Percentiles rank a stretch among this genome's conserved stretches.
phyloP scores from a whole-genome alignment of 2,888 invertebrate species.

The Lasioglossum vierecki region DNA sequence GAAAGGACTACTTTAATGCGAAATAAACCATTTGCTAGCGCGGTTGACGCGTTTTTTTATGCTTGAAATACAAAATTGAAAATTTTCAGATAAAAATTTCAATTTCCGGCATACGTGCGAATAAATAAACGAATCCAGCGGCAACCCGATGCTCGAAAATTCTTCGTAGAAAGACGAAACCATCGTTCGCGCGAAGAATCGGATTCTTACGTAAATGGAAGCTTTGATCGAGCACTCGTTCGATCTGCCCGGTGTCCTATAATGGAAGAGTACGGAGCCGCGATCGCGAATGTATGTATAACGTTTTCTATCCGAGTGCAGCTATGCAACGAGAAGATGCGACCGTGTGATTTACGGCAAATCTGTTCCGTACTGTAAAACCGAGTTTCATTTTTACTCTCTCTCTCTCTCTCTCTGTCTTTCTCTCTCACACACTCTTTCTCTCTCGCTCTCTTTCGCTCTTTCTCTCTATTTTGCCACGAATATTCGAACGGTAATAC shows the following conservation, averaged over 20 bases:
- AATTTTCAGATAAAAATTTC: too few species aligned
- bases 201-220: conserved; percentile 13
- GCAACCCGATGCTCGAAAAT: neutral
- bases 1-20: too few species aligned
- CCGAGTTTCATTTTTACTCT: conserved; percentile 5
- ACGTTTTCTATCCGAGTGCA: neutral
- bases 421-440: neutral
- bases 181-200: conserved; percentile 12
- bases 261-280: conserved; percentile 15
- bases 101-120: neutral
- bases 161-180: neutral
- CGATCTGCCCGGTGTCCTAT: neutral
- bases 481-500: conserved; percentile 40
- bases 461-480: conserved; percentile 14
- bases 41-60: too few species aligned
- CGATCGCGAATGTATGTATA: conserved; percentile 12
- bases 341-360: neutral
- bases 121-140: neutral
- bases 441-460: neutral
- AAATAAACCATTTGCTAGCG: too few species aligned
- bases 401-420: neutral
- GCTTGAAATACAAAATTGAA: too few species aligned
- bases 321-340: neutral
- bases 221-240: conserved; percentile 18
- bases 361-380: conserved; percentile 17